Percentiles rank a stretch among this genome's conserved stretches.
phyloP scores from a whole-genome alignment of 2,113 vertebrate species.

The Panthera leo region DNA sequence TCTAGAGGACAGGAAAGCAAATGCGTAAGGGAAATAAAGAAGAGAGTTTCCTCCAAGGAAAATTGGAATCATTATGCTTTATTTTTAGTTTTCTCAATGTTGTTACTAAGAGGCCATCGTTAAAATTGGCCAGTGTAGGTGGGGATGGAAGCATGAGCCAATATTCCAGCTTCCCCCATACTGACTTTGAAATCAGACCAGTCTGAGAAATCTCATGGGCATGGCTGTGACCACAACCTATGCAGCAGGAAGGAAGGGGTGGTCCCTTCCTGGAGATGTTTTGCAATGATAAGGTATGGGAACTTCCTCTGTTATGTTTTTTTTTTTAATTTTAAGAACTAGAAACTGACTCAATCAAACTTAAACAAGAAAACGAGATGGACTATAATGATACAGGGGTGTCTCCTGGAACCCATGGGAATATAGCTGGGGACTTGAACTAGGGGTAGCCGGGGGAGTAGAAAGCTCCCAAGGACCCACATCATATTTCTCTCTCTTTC shows the following conservation, averaged over 20 bases:
- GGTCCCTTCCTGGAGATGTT: constrained; percentile 42
- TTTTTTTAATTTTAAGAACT: constrained; percentile 52
- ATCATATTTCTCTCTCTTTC: not conserved
- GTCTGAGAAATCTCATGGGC: not conserved
- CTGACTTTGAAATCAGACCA: not conserved
- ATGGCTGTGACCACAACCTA: not conserved
- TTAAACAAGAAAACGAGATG: not conserved
- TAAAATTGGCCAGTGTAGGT: not conserved
- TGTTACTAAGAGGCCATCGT: not conserved
- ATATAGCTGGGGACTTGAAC: not conserved
- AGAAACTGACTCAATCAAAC: not conserved
- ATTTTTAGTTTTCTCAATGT: not conserved
- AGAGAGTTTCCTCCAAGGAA: not conserved
- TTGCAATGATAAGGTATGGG: not conserved
- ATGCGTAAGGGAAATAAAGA: not conserved
- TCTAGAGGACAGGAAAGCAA: not conserved
- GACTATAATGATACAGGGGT: not conserved
- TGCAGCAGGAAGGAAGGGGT: not conserved
- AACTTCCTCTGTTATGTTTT: constrained; percentile 34
- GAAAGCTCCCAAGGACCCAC: not conserved
- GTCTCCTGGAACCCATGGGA: not conserved
- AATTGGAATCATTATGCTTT: not conserved
- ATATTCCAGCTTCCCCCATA: not conserved
- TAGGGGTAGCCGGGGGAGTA: not conserved
- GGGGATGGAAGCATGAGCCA: not conserved